These are phyloP conservation scores for Rhagoletis zephyria DNA, from an alignment of 1,140 invertebrate genomes.

Conservation along the genomic window DNA sequence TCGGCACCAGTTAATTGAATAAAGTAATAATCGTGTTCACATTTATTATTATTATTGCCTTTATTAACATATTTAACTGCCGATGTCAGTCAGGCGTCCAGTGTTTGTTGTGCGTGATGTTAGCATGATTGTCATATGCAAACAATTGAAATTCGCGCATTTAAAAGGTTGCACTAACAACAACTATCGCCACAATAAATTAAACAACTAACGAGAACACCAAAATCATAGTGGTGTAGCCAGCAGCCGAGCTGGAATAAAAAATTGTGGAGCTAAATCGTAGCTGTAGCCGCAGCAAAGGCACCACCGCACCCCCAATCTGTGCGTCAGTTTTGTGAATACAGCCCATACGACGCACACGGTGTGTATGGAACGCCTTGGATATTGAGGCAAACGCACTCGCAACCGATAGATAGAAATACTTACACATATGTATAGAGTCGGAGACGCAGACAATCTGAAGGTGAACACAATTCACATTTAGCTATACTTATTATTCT, in stretches of 20 bases:
- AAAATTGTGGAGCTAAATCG: neutral
- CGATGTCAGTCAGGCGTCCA: neutral
- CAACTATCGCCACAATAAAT: conserved; percentile 9
- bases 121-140: conserved; percentile 43
- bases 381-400: conserved; percentile 29
- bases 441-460: conserved; percentile 31
- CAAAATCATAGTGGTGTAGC: neutral
- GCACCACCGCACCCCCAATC: neutral
- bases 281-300: conserved; percentile 15
- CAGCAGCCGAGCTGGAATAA: neutral
- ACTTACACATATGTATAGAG: neutral
- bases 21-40: conserved; percentile 33
- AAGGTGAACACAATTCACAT: conserved; percentile 53
- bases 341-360: conserved; percentile 1
- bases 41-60: conserved; percentile 21
- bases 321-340: conserved; percentile 1
- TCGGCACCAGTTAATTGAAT: conserved; percentile 28
- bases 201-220: conserved; percentile 23
- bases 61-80: conserved; percentile 11
- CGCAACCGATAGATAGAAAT: conserved; percentile 16
- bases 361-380: neutral
- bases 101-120: conserved; percentile 39
- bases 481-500: conserved; percentile 29
- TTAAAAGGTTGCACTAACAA: conserved; percentile 49
- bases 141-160: conserved; percentile 41